Evolutionary conservation across 2,797 vertebrate genomes (phyloP), one percentile per base, ranked within the genome.

Genomic region (Lindbergichthys nudifrons): DNA sequence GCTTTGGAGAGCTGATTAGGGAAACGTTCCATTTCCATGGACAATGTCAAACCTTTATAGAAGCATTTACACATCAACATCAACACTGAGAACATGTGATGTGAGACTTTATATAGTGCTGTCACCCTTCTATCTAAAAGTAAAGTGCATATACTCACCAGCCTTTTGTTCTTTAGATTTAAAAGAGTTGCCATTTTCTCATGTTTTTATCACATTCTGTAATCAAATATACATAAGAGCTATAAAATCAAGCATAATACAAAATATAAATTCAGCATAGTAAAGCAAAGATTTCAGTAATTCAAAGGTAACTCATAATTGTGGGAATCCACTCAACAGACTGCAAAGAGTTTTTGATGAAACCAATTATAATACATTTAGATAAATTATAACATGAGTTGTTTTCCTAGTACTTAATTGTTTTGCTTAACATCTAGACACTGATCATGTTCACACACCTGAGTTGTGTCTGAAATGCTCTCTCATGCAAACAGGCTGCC

Each of bases 1-100:
- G 18, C 59, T 75, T 75, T 62, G 23, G 52, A 69, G 60, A 69
- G 52, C 62, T 84, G 62, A 88, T 84, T 76, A 73, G 62, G 23
- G 32, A 58, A 65, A 65, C 42, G 3, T 8, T 42, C 51, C 8
- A 39, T 75, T 66, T 70, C 48, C 57, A 51, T 50, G 21, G 59
- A 65, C 52, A 70, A 53, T 69, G 73, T 80, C 62, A 70, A 60
- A 80, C 65, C 11, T 77, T 73, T 32, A 67, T 65, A 32, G 63
- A 30, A 47, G 47, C 39, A 41, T 54, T 74, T 21, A n/a, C 13
- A 58, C 11, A 21, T 65, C 47, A 30, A 13, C 53, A 57, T 46
- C 46, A 52, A 43, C 63, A 19, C 41, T 30, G 51, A 41, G 23
- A 57, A 53, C 12, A 64, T 70, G 46, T 4, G 12, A 75, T n/a